Conservation (phyloP, 2,113 vertebrate genomes). For the Mus musculus region DNA sequence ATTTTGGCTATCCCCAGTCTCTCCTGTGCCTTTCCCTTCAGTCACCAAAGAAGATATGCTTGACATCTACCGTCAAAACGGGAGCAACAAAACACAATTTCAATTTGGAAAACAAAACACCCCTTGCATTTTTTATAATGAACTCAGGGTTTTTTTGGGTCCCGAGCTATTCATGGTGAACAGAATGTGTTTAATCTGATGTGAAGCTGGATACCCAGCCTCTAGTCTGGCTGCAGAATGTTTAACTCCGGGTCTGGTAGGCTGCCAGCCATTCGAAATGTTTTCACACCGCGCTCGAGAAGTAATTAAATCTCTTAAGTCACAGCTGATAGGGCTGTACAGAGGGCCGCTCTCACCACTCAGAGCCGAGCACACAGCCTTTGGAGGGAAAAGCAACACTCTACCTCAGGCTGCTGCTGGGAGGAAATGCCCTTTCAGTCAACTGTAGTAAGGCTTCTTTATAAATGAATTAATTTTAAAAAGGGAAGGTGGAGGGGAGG, state of each 20-base stretch:
- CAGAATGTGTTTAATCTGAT: constrained; percentile 83
- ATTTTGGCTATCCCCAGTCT: constrained; percentile 36
- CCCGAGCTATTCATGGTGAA: constrained; percentile 70
- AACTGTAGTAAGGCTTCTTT: neutral
- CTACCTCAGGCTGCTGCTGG: constrained; percentile 64
- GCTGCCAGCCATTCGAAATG: constrained; percentile 87
- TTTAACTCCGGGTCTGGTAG: constrained; percentile 86
- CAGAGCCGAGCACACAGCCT: neutral
- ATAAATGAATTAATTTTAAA: neutral
- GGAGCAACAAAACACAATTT: constrained; percentile 76
- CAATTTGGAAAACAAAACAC: constrained; percentile 75
- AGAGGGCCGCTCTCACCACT: constrained; percentile 73
- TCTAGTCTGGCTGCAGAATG: constrained; percentile 82
- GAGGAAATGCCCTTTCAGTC: constrained; percentile 51
- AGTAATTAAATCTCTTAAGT: constrained; percentile 86
- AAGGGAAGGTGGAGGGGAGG: no score
- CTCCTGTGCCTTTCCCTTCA: constrained; percentile 7
- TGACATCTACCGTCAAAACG: constrained; percentile 53
- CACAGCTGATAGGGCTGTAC: constrained; percentile 78
- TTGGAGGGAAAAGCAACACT: constrained; percentile 31
- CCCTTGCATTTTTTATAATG: constrained; percentile 67
- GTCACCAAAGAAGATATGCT: constrained; percentile 49
- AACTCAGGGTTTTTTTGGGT: constrained; percentile 77
- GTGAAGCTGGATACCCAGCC: constrained; percentile 83
- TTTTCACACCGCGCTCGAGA: constrained; percentile 86